Evolutionary conservation across 2,797 vertebrate genomes (phyloP).

Genomic region (Carcharodon carcharias): DNA sequence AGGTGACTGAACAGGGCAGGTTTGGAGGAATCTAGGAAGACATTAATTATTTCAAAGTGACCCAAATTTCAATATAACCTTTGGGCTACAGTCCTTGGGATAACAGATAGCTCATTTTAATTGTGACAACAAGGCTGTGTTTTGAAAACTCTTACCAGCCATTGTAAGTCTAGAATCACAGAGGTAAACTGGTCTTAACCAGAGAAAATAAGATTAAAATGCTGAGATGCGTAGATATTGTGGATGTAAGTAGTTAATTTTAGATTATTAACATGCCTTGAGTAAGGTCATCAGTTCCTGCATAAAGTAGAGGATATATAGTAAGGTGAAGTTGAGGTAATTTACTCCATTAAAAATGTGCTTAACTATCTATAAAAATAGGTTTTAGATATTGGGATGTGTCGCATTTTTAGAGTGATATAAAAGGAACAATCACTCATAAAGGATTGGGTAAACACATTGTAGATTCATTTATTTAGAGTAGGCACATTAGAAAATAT

Average conservation of each 20-base stretch:
- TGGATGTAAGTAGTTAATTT: background rate
- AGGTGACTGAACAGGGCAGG: slow-evolving; percentile 75
- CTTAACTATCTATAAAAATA: background rate
- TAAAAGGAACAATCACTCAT: no score
- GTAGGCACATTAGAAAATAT: no score
- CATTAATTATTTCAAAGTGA: background rate
- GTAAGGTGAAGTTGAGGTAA: background rate
- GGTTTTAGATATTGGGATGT: background rate
- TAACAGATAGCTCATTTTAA: background rate
- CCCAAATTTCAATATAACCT: background rate
- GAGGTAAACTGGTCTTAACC: background rate
- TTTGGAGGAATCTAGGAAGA: slow-evolving; percentile 66
- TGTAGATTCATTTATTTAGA: no score
- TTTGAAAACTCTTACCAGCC: background rate
- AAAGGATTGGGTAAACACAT: no score
- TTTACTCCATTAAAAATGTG: background rate
- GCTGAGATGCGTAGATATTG: background rate
- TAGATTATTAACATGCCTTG: background rate
- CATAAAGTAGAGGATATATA: background rate
- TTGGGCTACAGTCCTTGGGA: background rate
- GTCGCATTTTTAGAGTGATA: no score
- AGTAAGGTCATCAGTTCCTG: background rate
- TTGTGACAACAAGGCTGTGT: background rate
- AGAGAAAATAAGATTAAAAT: background rate
- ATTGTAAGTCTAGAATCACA: background rate